Percentiles rank a stretch among this genome's conserved stretches.
Conservation (phyloP, 2,113 vertebrate genomes). For the Rhinolophus sinicus region DNA sequence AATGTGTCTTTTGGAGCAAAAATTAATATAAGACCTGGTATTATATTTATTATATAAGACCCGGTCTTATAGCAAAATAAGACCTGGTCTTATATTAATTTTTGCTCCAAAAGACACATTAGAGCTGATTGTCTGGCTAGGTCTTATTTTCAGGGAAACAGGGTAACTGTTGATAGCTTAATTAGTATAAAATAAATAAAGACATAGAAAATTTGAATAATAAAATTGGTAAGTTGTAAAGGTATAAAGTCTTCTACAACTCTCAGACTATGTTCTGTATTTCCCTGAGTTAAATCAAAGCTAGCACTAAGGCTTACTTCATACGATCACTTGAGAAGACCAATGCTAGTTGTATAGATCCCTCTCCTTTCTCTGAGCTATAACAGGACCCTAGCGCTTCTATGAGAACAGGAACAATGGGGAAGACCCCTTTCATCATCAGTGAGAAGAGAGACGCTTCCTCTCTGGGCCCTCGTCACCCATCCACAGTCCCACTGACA, state of each 20-base stretch:
- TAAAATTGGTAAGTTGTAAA: not conserved
- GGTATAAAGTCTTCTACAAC: not conserved
- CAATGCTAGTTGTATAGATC: not conserved
- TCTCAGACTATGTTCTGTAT: not conserved
- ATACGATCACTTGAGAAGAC: not conserved
- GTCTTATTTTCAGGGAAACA: no score
- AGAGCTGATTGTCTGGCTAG: no score
- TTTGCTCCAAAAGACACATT: no score
- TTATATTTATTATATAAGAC: no score
- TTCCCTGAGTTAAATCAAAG: slow-evolving; percentile 2
- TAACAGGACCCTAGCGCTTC: not conserved
- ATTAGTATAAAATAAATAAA: not conserved
- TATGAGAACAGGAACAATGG: not conserved
- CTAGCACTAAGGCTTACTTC: not conserved
- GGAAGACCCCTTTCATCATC: not conserved
- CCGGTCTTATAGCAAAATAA: no score
- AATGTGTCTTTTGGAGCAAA: no score
- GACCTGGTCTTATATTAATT: no score
- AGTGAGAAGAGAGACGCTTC: not conserved
- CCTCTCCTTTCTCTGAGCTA: not conserved
- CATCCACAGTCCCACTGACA: not conserved
- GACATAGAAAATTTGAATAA: not conserved
- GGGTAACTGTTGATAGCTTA: not conserved
- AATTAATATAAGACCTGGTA: no score
- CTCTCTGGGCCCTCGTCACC: not conserved